These are phyloP conservation scores for Eidolon helvum DNA, from an alignment of 2,113 vertebrate species.

Conservation along the genomic window DNA sequence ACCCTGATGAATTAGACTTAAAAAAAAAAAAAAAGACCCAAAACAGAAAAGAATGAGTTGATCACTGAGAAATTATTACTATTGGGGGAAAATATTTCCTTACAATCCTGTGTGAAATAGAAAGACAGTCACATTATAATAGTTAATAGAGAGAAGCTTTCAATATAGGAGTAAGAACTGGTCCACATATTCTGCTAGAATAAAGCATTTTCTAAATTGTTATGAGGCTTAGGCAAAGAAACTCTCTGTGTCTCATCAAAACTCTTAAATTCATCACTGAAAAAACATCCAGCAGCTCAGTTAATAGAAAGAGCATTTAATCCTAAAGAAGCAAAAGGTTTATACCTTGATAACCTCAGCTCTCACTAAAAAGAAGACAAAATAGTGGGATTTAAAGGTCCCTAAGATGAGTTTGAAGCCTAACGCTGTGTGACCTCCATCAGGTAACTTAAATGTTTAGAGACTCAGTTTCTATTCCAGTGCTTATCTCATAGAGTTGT, in stretches of 20 bases:
- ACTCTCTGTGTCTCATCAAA: neutral
- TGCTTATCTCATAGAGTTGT: neutral
- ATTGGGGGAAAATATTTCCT: neutral
- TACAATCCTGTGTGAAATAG: neutral
- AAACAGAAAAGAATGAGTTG: neutral
- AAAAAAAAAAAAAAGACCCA: neutral
- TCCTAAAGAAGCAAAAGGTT: neutral
- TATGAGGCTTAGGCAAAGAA: neutral
- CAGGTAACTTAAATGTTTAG: neutral
- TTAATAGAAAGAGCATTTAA: neutral
- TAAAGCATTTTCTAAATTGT: neutral
- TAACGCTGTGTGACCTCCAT: neutral
- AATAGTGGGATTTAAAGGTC: neutral
- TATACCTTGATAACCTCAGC: neutral
- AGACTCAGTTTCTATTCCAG: neutral
- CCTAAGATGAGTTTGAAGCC: neutral
- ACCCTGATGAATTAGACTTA: neutral
- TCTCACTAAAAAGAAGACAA: neutral
- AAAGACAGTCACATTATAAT: neutral
- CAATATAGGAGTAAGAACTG: neutral
- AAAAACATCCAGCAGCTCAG: neutral
- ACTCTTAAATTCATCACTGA: neutral
- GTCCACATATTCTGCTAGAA: neutral
- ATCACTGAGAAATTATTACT: neutral
- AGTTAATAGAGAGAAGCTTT: neutral